These are phyloP conservation scores for Aphrophora alni DNA, from an alignment of 2,888 invertebrate species.

Conservation along the genomic window DNA sequence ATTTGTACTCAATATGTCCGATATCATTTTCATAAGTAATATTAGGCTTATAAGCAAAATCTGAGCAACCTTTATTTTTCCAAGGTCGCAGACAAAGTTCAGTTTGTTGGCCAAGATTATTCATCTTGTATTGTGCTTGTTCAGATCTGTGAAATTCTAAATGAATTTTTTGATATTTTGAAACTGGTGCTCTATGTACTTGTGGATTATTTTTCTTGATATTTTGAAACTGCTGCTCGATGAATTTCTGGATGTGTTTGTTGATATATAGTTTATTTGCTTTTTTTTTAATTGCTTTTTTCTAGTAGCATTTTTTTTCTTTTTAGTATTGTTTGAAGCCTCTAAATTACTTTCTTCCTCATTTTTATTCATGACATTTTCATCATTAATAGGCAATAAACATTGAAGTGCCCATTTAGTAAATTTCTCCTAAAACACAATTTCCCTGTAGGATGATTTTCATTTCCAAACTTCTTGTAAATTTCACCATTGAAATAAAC, in stretches of 20 bases:
- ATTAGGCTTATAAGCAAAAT: background rate
- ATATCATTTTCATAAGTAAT: conserved; percentile 2
- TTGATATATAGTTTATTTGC: background rate
- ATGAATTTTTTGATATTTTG: background rate
- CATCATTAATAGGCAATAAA: too few relatives aligned
- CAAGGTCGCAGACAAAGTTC: background rate
- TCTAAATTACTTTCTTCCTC: too few relatives aligned
- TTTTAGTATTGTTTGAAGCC: too few relatives aligned
- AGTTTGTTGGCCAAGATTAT: background rate
- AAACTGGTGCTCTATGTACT: background rate
- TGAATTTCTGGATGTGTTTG: conserved; percentile 2
- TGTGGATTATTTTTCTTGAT: background rate
- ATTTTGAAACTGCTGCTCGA: too few relatives aligned
- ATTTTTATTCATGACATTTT: too few relatives aligned
- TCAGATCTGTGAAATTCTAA: background rate
- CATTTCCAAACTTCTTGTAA: too few relatives aligned
- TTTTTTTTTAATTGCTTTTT: background rate
- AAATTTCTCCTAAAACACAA: too few relatives aligned
- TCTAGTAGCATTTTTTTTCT: background rate
- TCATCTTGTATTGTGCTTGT: background rate
- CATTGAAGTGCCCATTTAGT: too few relatives aligned
- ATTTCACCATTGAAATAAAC: background rate
- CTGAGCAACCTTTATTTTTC: background rate
- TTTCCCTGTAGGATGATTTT: too few relatives aligned
- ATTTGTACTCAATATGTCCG: background rate